phyloP scores from a whole-genome alignment of 2,888 invertebrate genomes.

The Hedya salicella region DNA sequence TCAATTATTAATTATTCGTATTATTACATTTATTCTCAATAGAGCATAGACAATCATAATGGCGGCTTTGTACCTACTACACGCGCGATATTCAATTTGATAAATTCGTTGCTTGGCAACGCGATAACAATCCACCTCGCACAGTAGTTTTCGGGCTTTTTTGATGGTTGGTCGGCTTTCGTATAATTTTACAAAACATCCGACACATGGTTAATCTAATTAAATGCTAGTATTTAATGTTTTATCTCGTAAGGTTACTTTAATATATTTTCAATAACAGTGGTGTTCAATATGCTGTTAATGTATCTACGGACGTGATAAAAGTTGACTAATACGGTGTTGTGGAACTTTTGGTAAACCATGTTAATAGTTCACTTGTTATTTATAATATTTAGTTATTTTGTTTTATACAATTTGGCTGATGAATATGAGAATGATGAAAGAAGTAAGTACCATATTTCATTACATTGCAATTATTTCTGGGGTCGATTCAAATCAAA shows the following conservation, averaged over 20 bases:
- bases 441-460: conserved; percentile 59
- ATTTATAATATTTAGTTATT: conserved; percentile 53
- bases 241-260: background rate
- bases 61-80: background rate
- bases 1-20: background rate
- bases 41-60: conserved; percentile 19
- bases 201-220: conserved; percentile 6
- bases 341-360: conserved; percentile 25
- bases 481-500: conserved; percentile 4
- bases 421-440: conserved; percentile 69
- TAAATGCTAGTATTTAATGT: background rate
- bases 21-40: background rate
- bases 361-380: conserved; percentile 53
- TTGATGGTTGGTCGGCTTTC: conserved; percentile 51
- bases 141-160: conserved; percentile 64
- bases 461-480: background rate
- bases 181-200: conserved; percentile 21
- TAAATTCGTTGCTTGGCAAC: conserved; percentile 74
- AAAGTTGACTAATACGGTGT: conserved; percentile 15
- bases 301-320: conserved; percentile 23
- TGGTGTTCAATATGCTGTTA: conserved; percentile 20
- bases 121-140: conserved; percentile 60
- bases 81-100: conserved; percentile 76
- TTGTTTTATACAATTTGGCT: conserved; percentile 53
- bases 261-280: conserved; percentile 14